phyloP scores from a whole-genome alignment of 2,797 vertebrate species.

The Moxostoma hubbsi region DNA sequence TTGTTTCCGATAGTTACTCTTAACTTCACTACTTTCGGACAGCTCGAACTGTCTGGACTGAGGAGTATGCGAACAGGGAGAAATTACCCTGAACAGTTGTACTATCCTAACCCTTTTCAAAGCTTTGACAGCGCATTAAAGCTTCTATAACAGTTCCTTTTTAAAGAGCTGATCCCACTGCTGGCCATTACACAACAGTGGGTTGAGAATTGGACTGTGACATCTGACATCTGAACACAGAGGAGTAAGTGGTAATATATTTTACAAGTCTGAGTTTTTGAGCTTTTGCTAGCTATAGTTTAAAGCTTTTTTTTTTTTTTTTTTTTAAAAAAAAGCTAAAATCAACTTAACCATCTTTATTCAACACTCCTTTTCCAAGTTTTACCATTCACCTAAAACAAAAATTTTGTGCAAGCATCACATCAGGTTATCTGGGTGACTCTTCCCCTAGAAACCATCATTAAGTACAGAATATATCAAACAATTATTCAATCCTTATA shows the following conservation, averaged over 20 bases:
- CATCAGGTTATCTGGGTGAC: too few relatives aligned
- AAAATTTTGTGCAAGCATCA: too few relatives aligned
- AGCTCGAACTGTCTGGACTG: conserved; percentile 36
- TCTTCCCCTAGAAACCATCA: too few relatives aligned
- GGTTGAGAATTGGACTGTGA: conserved; percentile 17
- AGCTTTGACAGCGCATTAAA: conserved; percentile 35
- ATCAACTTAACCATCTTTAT: too few relatives aligned
- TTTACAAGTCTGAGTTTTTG: conserved; percentile 24
- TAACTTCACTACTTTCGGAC: conserved; percentile 47
- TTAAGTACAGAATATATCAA: too few relatives aligned
- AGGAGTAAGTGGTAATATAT: conserved; percentile 36
- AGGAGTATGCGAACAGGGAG: conserved; percentile 26
- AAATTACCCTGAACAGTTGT: conserved; percentile 44
- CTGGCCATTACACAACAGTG: conserved; percentile 9
- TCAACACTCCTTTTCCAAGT: too few relatives aligned
- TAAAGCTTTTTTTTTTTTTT: too few relatives aligned
- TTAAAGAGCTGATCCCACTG: conserved; percentile 31
- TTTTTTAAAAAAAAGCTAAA: too few relatives aligned
- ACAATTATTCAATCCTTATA: too few relatives aligned
- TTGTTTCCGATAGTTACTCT: conserved; percentile 38
- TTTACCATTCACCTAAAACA: too few relatives aligned
- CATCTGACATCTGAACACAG: conserved; percentile 49
- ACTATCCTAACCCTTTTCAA: conserved; percentile 25
- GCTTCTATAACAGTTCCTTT: conserved; percentile 35
- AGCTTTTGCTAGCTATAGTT: conserved; percentile 8